Evolutionary conservation across 2,797 vertebrate species (phyloP), one percentile per base, ranked within the genome.

Genomic region (Pangasius krempfi): DNA sequence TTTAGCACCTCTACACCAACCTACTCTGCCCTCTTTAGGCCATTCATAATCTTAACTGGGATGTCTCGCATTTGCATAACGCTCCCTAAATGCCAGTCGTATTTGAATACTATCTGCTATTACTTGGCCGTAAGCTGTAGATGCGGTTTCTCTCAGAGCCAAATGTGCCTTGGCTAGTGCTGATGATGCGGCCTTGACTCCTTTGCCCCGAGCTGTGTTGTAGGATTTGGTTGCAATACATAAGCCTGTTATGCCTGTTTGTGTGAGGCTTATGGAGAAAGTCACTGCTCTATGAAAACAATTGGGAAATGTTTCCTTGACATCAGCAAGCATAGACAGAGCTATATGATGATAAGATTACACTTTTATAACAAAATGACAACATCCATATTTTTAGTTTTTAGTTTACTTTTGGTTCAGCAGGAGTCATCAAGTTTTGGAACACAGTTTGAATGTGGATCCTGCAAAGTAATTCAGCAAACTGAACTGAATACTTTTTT

Each of bases 221-320:
- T 79, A 87, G 88, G 90, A 91, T 90, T 91, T 89, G 89, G 89
- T 90, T 90, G 88, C 70, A 90, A 89, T 87, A 87, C 86, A 88
- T 89, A 90, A 89, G 90, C 91, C 86, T 88, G 90, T 92, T 92
- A 91, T 92, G 72, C 62, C 87, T 80, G 66, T 90, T 89, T 90
- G 84, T 86, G 86, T 37, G 86, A 91, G 80, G 87, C 87, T 72
- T 84, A 90, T 76, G 85, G 79, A 89, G 85, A 52, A 91, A 91
- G 86, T 72, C 44, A 66, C 73, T 85, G 44, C 86, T 75, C 75
- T 86, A 52, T 86, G 62, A 89, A 91, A 90, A 86, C 88, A 87
- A 90, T 88, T 66, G 84, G 44, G 62, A 87, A 85, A 66, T 89
- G 81, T 86, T 88, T 80, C 47, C 81, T 85, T 83, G 81, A 85